These are phyloP conservation scores for Limnephilus marmoratus DNA, from an alignment of 2,888 invertebrate species.

Conservation along the genomic window DNA sequence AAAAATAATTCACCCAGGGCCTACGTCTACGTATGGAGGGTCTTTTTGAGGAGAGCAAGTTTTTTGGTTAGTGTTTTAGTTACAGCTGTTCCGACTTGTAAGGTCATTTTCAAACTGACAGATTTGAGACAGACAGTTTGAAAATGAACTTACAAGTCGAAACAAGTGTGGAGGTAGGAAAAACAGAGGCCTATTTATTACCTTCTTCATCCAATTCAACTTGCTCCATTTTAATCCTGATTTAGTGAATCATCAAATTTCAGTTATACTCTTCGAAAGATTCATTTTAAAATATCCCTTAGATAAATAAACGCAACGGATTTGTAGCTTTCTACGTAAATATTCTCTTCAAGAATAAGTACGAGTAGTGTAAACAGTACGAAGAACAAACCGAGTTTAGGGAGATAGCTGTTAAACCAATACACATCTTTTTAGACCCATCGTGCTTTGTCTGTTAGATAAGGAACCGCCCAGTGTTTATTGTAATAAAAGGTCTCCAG, in stretches of 20 bases:
- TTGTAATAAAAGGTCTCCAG: conserved; percentile 18
- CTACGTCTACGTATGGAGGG: no score
- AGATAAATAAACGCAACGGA: not conserved
- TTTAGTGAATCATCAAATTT: not conserved
- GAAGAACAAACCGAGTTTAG: not conserved
- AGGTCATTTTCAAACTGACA: no score
- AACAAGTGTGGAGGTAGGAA: no score
- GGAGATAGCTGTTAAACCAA: not conserved
- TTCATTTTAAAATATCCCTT: not conserved
- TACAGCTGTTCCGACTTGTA: no score
- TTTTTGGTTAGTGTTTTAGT: no score
- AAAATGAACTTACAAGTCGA: no score
- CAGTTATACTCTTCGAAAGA: not conserved
- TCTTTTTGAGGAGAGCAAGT: no score
- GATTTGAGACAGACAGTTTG: no score
- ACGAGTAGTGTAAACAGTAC: not conserved
- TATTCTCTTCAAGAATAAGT: not conserved
- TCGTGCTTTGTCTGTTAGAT: not conserved
- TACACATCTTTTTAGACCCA: not conserved
- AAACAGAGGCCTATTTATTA: not conserved
- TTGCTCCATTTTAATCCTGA: not conserved
- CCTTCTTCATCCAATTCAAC: not conserved
- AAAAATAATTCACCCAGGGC: no score
- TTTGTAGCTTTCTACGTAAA: not conserved
- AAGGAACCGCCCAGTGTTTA: conserved; percentile 25